Evolutionary conservation across 2,797 vertebrate species (phyloP).

Genomic region (Sebastes itinus): DNA sequence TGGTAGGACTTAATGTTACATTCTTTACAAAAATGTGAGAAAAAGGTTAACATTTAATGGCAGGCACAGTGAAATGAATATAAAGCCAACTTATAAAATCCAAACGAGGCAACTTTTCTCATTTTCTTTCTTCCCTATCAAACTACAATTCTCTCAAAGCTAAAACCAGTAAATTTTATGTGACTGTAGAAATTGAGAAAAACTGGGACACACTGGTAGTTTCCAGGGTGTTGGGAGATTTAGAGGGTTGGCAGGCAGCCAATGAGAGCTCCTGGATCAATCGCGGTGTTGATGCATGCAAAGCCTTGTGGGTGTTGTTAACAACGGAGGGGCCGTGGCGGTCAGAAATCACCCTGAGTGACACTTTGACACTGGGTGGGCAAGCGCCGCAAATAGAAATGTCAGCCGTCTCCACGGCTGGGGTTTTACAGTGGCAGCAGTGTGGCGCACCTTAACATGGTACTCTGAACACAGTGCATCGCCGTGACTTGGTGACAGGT

Average conservation of each 20-base stretch:
- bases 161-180: constrained; percentile 43
- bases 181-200: constrained; percentile 70
- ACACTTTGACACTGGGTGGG: constrained; percentile 82
- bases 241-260: constrained; percentile 78
- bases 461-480: constrained; percentile 47
- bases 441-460: constrained; percentile 55
- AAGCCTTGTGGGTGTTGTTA: constrained; percentile 82
- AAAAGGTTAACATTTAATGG: constrained; percentile 64
- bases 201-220: constrained; percentile 67
- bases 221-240: constrained; percentile 83
- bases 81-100: constrained; percentile 59
- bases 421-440: constrained; percentile 61
- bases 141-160: constrained; percentile 41
- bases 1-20: constrained; percentile 61
- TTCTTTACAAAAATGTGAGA: constrained; percentile 62
- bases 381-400: constrained; percentile 80
- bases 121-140: constrained; percentile 56
- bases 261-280: constrained; percentile 80
- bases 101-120: constrained; percentile 55
- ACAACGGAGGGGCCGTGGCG: constrained; percentile 80
- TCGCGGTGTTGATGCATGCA: constrained; percentile 71
- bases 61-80: constrained; percentile 45
- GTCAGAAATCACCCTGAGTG: constrained; percentile 88
- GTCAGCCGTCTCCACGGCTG: constrained; percentile 71
- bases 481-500: constrained; percentile 50